Evolutionary conservation across 2,888 invertebrate genomes (phyloP), one percentile per base, ranked within the genome.

Genomic region (Papilio elwesi): DNA sequence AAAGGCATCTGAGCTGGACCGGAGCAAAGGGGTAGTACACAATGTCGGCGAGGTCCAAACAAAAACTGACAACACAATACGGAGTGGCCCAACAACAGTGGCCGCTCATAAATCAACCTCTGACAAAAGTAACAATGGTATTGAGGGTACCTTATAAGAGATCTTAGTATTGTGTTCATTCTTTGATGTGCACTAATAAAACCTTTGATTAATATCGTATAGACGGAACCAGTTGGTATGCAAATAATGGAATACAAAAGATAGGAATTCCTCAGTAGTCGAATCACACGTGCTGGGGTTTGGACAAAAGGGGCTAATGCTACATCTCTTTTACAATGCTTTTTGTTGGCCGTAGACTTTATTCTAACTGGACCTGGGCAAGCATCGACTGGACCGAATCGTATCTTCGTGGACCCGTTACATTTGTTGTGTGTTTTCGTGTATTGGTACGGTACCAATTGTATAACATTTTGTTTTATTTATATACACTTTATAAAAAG

Each of bases 161-260:
- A 93, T 93, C 92, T 93, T 90, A 91, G 90, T 85, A 91, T 93
- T 93, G 93, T 93, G 89, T 87, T 85, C 88, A 90, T 89, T 90
- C 93, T 93, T 93, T 93, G 93, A 93, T 93, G 91, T 93, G 93
- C 92, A 91, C 92, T 93, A 93, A 93, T 93, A 93, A 93, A 93
- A 93, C 93, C 91, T 92, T 93, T 93, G 93, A 93, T 93, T 93
- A 93, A 93, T 93, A 93, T 93, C 93, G 92, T 91, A 93, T 93
- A 88, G 89, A 87, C 81, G 86, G 87, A 90, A 92, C 93, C 92
- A 89, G 92, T 90, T 87, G 90, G 90, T 92, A 93, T 93, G 93
- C 93, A 93, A 93, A 93, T 93, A 93, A 88, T 90, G 85, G 85
- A 84, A 59, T 85, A 83, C 85, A 89, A 88, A 88, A 80, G 85